A percentile compares a stretch with the other conserved stretches of the same genome.
Conservation (phyloP, 2,113 vertebrate genomes). For the Phycodurus eques region DNA sequence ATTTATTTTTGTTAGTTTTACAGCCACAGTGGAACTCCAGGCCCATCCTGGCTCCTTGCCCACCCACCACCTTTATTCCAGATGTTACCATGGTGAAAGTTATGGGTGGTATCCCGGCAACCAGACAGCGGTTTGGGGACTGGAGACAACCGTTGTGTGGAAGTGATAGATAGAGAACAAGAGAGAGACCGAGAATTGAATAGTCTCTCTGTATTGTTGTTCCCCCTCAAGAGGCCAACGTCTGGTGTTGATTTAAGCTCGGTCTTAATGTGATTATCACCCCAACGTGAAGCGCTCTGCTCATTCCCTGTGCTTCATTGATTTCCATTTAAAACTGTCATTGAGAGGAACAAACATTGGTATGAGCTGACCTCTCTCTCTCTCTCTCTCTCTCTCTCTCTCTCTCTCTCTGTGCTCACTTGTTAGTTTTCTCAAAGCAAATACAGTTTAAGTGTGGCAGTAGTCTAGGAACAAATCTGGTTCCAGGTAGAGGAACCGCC, state of each 20-base stretch:
- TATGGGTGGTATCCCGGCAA: conserved; percentile 78
- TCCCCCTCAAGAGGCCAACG: conserved; percentile 70
- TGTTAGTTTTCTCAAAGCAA: conserved; percentile 42
- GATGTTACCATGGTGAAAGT: conserved; percentile 81
- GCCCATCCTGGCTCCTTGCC: conserved; percentile 74
- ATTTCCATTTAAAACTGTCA: conserved; percentile 80
- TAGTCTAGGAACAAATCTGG: conserved; percentile 37
- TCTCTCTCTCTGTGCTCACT: conserved; percentile 39
- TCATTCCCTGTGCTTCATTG: conserved; percentile 76
- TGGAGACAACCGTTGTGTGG: conserved; percentile 55
- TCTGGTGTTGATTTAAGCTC: conserved; percentile 73
- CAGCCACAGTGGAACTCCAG: conserved; percentile 71
- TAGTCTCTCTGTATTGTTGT: conserved; percentile 61
- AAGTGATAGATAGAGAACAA: conserved; percentile 61
- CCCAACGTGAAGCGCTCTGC: conserved; percentile 56
- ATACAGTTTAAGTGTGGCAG: conserved; percentile 34
- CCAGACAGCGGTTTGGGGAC: conserved; percentile 67
- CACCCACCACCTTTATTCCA: conserved; percentile 83
- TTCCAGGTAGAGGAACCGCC: conserved; percentile 39
- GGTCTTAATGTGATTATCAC: conserved; percentile 72
- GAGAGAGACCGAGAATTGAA: conserved; percentile 55
- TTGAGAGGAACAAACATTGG: conserved; percentile 81
- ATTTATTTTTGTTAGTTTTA: conserved; percentile 81
- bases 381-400: conserved; percentile 38
- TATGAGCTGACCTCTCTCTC: conserved; percentile 61